Evolutionary conservation across 2,888 invertebrate species (phyloP).

Genomic region (Willowsia nigromaculata): DNA sequence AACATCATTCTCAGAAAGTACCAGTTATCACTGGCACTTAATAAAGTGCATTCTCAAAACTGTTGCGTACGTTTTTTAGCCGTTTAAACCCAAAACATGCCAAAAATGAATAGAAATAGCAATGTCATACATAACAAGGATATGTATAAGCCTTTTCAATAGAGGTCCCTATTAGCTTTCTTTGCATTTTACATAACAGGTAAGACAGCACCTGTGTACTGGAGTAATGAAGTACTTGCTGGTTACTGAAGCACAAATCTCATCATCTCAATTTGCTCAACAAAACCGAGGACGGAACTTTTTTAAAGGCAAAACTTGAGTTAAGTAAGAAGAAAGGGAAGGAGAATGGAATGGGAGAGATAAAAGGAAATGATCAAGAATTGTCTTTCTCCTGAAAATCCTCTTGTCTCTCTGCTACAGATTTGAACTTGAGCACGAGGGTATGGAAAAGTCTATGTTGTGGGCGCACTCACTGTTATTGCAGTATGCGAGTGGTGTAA

Average conservation of each 20-base stretch:
- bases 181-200: no score
- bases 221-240: background rate
- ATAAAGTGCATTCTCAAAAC: no score
- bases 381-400: slow-evolving; percentile 10
- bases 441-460: background rate
- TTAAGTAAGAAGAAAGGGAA: background rate
- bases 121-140: no score
- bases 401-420: background rate
- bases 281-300: background rate
- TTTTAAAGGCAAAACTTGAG: slow-evolving; percentile 1
- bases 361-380: slow-evolving; percentile 12
- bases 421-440: background rate
- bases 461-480: background rate
- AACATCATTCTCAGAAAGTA: no score
- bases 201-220: no score
- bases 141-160: no score
- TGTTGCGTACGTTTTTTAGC: no score
- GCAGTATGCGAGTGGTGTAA: no score
- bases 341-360: background rate
- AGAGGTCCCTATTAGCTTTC: no score
- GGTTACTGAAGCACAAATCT: background rate
- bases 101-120: no score
- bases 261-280: background rate
- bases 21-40: no score
- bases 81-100: no score